phyloP scores from a whole-genome alignment of 2,888 invertebrate genomes.

The Scaptomyza parva region DNA sequence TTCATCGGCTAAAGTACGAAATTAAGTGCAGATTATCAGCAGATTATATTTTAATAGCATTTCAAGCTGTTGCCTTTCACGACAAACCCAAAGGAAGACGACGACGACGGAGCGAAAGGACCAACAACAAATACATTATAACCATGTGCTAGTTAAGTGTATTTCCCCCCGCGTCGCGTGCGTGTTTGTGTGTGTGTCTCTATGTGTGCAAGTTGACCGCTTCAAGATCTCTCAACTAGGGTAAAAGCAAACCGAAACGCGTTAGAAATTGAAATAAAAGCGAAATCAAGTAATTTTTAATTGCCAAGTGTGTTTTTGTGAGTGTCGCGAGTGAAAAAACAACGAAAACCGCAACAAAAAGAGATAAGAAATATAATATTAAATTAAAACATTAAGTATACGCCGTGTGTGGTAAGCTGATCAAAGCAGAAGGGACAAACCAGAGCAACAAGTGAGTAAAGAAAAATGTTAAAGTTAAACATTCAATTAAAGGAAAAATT shows the following conservation, averaged over 20 bases:
- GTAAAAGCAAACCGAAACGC: conserved; percentile 57
- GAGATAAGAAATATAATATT: conserved; percentile 13
- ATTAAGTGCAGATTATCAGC: conserved; percentile 81
- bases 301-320: conserved; percentile 57
- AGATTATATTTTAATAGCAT: conserved; percentile 81
- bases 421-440: not conserved
- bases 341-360: not conserved
- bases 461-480: not conserved
- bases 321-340: conserved; percentile 32
- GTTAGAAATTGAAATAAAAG: conserved; percentile 70
- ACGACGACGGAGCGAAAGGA: conserved; percentile 27
- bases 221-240: conserved; percentile 29
- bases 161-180: too few relatives aligned
- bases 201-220: conserved; percentile 55
- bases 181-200: not conserved
- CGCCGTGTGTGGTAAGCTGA: conserved; percentile 10
- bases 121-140: conserved; percentile 46
- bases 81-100: conserved; percentile 35
- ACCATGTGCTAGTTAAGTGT: conserved; percentile 34
- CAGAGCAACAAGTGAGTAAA: conserved; percentile 48
- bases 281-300: conserved; percentile 42
- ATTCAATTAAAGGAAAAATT: too few relatives aligned
- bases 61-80: conserved; percentile 79
- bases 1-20: conserved; percentile 66
- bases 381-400: conserved; percentile 54